Base-by-base conservation (phyloP, 2,888 invertebrate species). In the Drosophila koepferae region DNA sequence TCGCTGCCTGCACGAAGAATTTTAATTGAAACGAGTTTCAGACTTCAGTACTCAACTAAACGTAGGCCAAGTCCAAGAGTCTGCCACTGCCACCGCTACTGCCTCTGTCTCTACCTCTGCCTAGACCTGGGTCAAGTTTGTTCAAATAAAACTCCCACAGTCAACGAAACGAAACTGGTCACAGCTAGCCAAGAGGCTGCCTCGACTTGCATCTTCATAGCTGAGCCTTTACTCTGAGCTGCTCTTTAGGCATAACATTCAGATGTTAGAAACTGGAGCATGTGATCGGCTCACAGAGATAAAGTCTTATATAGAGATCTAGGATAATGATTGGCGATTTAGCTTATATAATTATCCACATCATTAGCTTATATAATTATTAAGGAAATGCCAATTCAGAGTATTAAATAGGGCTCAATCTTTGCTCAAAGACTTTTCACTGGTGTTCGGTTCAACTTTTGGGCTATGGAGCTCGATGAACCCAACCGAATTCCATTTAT, bases 11-110 rank as follows among this genome's bases (percentile, higher is more conserved):
- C 70, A 71, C 66, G 63, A 70, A 82, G 89, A 91, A 91, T 90
- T 90, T 90, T 89, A 90, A 90, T 90, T 90, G 91, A 89, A 90
- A 86, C 91, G 80, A 85, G 82, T 91, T 90, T 85, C 63, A 31
- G 62, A 6, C 55, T 55, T 28, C 63, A 59, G 63, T 58, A 59
- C 51, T 65, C 65, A 58, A 63, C 62, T 55, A 38, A 62, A 74
- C 65, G 66, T 28, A 46, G 55, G 43, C 49, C 36, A 43, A 60
- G 49, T 46, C 53, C 54, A 40, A 40, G 49, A 31, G 49, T 49
- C 49, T 31, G 31, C 31, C 49, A 49, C 31, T 31, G 16, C 9
- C 10, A 20, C 7, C 7, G 36, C n/a, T 28, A 9, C 18, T 8
- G 54, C 36, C 54, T 18, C 14, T 14, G 79, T 68, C 67, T 82